Percentiles rank a stretch among this genome's conserved stretches.
These are phyloP conservation scores for Cirrhinus mrigala DNA, from an alignment of 2,797 vertebrate species.

Conservation along the genomic window DNA sequence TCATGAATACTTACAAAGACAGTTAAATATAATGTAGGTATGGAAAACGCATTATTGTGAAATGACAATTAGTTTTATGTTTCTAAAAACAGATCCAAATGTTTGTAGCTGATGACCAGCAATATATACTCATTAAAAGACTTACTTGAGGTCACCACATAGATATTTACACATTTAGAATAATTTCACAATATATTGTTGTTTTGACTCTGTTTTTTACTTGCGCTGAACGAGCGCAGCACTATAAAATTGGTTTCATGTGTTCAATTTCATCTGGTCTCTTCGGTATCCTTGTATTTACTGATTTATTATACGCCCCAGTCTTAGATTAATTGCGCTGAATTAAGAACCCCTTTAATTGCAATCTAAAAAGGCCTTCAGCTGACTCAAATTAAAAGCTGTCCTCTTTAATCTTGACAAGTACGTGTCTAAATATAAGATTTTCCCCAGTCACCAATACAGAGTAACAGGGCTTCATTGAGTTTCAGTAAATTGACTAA, in stretches of 20 bases:
- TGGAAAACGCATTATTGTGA: background rate
- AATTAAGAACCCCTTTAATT: conserved; percentile 29
- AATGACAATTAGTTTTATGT: background rate
- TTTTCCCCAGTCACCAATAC: conserved; percentile 30
- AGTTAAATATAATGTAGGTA: no score
- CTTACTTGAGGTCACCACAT: background rate
- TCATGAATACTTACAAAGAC: background rate
- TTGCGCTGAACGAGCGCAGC: background rate
- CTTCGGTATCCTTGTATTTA: background rate
- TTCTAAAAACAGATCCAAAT: background rate
- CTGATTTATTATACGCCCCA: conserved; percentile 22
- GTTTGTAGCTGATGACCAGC: background rate
- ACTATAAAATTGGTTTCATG: background rate
- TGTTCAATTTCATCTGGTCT: background rate
- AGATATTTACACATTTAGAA: background rate
- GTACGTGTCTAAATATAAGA: conserved; percentile 41
- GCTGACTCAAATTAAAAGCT: conserved; percentile 42
- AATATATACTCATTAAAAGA: no score
- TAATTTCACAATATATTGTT: background rate
- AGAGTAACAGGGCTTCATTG: conserved; percentile 33
- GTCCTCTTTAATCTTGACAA: conserved; percentile 34
- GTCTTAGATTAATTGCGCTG: conserved; percentile 18
- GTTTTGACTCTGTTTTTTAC: background rate
- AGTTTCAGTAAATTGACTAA: conserved; percentile 33
- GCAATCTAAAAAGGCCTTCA: conserved; percentile 17